These are phyloP conservation scores for Myotis davidii DNA, from an alignment of 2,113 vertebrate species.

Conservation along the genomic window DNA sequence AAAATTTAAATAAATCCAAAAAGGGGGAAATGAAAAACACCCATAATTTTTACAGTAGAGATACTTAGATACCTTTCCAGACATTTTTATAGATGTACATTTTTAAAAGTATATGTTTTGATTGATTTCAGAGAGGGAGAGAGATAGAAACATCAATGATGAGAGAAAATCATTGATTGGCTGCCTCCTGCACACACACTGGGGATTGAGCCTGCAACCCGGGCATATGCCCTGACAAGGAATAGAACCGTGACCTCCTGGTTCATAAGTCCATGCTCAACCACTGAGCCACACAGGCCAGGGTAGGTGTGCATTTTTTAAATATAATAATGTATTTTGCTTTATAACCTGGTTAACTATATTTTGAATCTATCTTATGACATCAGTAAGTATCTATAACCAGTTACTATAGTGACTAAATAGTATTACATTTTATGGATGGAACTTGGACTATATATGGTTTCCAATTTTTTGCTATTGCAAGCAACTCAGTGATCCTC, in stretches of 20 bases:
- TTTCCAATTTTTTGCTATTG: neutral
- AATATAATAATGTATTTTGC: neutral
- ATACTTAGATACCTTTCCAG: neutral
- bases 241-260: no score
- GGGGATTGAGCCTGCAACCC: no score
- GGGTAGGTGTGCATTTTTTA: neutral
- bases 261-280: no score
- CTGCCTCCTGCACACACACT: no score
- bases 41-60: slow-evolving; percentile 19
- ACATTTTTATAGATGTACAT: neutral
- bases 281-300: no score
- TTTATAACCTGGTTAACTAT: slow-evolving; percentile 18
- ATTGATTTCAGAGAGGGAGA: no score
- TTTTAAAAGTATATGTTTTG: neutral
- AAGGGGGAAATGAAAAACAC: neutral
- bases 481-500: neutral
- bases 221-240: no score
- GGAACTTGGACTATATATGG: neutral
- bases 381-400: neutral
- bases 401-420: neutral
- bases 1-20: slow-evolving; percentile 6
- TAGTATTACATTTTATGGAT: neutral
- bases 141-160: no score
- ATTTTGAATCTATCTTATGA: neutral
- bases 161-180: no score